Conservation (phyloP, 2,797 vertebrate genomes). For the Okamejei kenojei region DNA sequence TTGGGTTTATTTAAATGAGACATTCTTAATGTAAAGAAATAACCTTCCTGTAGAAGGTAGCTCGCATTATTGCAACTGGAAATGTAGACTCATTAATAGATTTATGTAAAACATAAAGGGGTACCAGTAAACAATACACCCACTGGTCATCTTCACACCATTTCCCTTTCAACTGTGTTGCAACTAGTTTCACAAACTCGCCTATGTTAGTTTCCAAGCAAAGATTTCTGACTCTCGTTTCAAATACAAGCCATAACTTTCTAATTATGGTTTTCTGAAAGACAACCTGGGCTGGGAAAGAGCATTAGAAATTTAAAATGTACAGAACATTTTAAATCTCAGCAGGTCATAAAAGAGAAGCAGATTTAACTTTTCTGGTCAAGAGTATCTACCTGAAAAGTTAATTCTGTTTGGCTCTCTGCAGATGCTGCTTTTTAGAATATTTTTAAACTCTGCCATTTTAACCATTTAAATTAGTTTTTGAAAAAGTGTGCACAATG, state of each 20-base stretch:
- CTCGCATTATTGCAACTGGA: neutral
- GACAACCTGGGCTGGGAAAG: neutral
- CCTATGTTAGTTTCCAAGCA: neutral
- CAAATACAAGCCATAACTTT: neutral
- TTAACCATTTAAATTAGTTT: neutral
- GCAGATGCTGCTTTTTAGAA: too few species aligned
- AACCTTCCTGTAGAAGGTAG: neutral
- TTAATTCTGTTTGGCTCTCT: too few species aligned
- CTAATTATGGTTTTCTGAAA: neutral
- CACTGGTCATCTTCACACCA: neutral
- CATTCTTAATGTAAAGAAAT: neutral
- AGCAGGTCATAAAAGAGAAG: too few species aligned
- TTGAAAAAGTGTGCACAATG: neutral
- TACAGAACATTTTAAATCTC: too few species aligned
- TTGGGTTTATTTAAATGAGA: neutral
- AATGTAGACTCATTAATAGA: neutral
- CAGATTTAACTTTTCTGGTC: too few species aligned
- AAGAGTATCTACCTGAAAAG: too few species aligned
- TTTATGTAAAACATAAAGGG: slow-evolving; percentile 7
- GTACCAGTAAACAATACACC: neutral
- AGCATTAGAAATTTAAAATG: neutral
- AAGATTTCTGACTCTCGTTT: neutral
- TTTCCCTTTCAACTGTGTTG: neutral
- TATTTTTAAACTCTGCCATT: too few species aligned
- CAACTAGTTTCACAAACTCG: neutral